Evolutionary conservation across 2,888 invertebrate species (phyloP).

Genomic region (Drosophila phalerata): DNA sequence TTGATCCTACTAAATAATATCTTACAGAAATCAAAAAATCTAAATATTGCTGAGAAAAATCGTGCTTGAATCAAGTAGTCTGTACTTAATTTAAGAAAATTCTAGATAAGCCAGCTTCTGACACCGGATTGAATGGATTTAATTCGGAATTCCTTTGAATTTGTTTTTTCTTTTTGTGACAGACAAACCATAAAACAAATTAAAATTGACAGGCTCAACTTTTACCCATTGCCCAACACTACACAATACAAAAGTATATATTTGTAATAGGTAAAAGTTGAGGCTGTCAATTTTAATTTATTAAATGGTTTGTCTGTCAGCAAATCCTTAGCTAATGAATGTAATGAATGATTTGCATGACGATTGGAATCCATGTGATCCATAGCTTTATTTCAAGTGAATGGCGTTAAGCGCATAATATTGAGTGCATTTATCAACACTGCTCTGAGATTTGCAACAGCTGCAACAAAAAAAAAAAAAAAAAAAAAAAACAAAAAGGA

Average conservation of each 20-base stretch:
- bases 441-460: slow-evolving; percentile 77
- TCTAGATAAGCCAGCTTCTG: too few relatives aligned
- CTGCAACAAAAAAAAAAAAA: slow-evolving; percentile 60
- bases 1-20: too few relatives aligned
- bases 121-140: too few relatives aligned
- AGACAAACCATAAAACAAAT: slow-evolving; percentile 47
- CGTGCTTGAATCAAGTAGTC: too few relatives aligned
- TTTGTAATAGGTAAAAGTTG: slow-evolving; percentile 5
- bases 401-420: slow-evolving; percentile 1
- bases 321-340: slow-evolving; percentile 50
- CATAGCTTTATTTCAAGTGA: not conserved
- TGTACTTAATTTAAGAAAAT: too few relatives aligned
- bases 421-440: slow-evolving; percentile 76
- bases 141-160: not conserved
- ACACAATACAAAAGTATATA: too few relatives aligned
- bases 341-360: slow-evolving; percentile 57
- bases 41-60: too few relatives aligned
- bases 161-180: slow-evolving; percentile 20
- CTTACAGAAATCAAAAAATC: too few relatives aligned
- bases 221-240: not conserved
- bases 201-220: slow-evolving; percentile 58
- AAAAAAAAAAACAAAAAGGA: too few relatives aligned
- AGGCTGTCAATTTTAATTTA: slow-evolving; percentile 65
- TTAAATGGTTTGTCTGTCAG: slow-evolving; percentile 39
- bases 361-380: slow-evolving; percentile 16